phyloP scores from a whole-genome alignment of 2,888 invertebrate genomes.

The Stenichneumon culpator region DNA sequence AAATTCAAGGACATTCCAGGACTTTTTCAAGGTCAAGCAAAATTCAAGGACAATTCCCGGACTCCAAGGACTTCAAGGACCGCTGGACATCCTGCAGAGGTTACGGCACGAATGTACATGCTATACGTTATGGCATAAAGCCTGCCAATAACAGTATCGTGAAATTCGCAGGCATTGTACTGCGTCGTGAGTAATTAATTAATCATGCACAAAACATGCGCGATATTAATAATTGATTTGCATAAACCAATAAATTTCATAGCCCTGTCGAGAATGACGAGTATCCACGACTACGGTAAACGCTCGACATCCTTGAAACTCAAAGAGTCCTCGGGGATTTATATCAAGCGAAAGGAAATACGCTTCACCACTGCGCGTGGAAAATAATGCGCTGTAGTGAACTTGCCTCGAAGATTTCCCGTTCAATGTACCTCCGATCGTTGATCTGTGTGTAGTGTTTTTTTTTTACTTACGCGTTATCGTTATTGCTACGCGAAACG shows the following conservation, averaged over 20 bases:
- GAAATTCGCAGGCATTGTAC: no score
- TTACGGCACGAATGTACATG: background rate
- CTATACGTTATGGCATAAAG: background rate
- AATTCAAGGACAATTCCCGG: no score
- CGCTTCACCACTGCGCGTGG: background rate
- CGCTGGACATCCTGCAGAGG: no score
- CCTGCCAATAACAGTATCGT: no score
- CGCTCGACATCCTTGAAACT: constrained; percentile 26
- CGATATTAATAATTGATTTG: no score
- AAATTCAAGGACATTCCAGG: no score
- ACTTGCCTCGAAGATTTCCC: background rate
- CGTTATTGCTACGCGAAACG: no score
- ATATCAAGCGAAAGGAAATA: background rate
- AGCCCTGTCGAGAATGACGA: background rate
- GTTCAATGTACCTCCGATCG: background rate
- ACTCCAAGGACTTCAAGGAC: no score
- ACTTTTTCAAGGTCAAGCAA: no score
- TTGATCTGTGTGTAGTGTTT: background rate
- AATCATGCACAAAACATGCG: no score
- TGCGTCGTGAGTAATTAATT: background rate
- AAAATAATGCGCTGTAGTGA: background rate
- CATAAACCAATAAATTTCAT: background rate
- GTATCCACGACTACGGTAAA: background rate
- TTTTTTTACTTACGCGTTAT: background rate
- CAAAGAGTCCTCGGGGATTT: background rate